Evolutionary conservation across 2,797 vertebrate genomes (phyloP), one percentile per base, ranked within the genome.

Genomic region (Taeniopygia guttata): DNA sequence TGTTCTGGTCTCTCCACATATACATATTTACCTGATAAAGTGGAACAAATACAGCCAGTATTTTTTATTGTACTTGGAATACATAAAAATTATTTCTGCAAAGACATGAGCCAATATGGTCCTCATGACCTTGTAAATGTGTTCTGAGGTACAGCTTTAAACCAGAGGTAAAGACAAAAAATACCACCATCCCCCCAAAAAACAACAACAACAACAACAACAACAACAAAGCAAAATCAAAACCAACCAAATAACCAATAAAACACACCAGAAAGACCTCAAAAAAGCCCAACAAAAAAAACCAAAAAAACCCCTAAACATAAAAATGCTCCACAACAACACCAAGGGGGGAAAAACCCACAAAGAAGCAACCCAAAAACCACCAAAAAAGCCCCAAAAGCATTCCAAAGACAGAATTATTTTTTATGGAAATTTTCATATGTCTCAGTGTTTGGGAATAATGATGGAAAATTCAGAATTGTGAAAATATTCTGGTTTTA

Each of bases 11-110:
- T 96, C 75, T 76, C 92, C 10, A 60, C 36, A 96, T 95, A 97
- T 73, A 96, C 79, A 86, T 97, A 97, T 96, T 96, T 97, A 97
- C 83, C 67, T 95, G 96, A 95, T 94, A 97, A 93, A 90, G 79
- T 93, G 88, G 94, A 97, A 97, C 55, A 97, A 97, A 96, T 95
- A 84, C 46, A 94, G n/a, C 55, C 63, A 96, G 84, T 79, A 63
- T 72, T 89, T 93, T 86, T 80, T 69, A 58, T 60, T 27, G 26
- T 58, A 43, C 30, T 80, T 72, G 22, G 36, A 86, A 80, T 49
- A 49, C 8, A 40, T 59, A 85, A 85, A 76, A 85, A 54, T 21
- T 80, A 77, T 93, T 67, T 84, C 34, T 88, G 3, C 19, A 60
- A 80, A 17, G 26, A 75, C 19, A 16, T 38, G 32, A 83, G 4